Percentiles rank a stretch among this genome's conserved stretches.
Conservation (phyloP, 30 jellyfish, hydroid and myxozoan genomes). For the Turritopsis rubra region DNA sequence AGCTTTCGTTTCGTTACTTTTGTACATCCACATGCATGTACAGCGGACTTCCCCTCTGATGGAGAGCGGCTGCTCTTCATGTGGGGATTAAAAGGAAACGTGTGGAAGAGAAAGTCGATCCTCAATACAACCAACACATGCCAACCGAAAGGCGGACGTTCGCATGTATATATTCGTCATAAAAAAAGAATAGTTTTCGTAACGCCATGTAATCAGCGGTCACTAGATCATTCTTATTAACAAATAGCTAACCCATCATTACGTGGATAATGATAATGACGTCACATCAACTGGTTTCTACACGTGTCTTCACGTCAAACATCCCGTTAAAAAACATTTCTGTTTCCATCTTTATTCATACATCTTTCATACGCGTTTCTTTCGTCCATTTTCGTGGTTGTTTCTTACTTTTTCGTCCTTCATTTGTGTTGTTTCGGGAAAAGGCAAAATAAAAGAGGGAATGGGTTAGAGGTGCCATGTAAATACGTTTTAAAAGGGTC, state of each 20-base stretch:
- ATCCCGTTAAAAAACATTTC: background rate
- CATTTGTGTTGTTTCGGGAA: no score
- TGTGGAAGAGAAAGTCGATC: background rate
- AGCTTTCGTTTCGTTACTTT: background rate
- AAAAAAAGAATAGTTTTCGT: no score
- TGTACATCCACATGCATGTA: background rate
- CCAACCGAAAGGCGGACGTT: no score
- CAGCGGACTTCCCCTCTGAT: background rate
- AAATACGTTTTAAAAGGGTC: no score
- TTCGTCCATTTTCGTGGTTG: no score
- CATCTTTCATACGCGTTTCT: background rate
- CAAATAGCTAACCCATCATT: background rate
- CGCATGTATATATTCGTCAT: no score
- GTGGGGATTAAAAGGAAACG: background rate
- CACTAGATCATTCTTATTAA: background rate
- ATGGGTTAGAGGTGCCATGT: no score
- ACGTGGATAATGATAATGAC: background rate
- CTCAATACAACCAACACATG: background rate
- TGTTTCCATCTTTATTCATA: background rate
- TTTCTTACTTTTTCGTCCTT: no score
- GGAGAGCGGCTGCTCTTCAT: background rate
- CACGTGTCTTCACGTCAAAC: no score
- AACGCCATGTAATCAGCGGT: background rate
- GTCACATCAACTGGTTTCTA: background rate
- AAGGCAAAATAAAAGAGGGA: no score